Percentiles rank a stretch among this genome's conserved stretches.
Evolutionary conservation across 1,140 invertebrate genomes (phyloP).

Genomic region (Conus betulinus): DNA sequence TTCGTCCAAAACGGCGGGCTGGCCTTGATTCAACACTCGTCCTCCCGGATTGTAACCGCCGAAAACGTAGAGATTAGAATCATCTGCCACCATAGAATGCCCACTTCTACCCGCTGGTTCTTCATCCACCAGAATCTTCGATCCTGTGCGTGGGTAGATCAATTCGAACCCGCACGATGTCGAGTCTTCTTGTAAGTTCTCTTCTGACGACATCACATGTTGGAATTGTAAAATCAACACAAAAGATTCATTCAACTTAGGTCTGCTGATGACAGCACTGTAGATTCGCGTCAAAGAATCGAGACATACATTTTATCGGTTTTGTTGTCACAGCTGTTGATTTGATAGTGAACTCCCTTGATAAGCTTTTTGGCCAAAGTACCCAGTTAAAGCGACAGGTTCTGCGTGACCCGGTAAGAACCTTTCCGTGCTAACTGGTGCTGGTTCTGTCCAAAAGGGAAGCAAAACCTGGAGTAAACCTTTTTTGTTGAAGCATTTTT

Average conservation of each 20-base stretch:
- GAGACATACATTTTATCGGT: neutral
- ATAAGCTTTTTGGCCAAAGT: too few relatives aligned
- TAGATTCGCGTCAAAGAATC: neutral
- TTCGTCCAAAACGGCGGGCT: slow-evolving; percentile 47
- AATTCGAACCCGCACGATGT: slow-evolving; percentile 6
- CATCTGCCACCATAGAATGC: slow-evolving; percentile 51
- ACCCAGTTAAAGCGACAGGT: too few relatives aligned
- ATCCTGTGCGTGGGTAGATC: slow-evolving; percentile 13
- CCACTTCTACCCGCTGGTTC: slow-evolving; percentile 53
- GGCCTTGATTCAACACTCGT: slow-evolving; percentile 22
- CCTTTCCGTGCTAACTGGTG: too few relatives aligned
- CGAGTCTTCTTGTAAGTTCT: neutral
- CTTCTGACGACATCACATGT: neutral
- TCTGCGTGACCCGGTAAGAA: too few relatives aligned
- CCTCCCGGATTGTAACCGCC: slow-evolving; percentile 52
- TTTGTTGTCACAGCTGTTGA: neutral
- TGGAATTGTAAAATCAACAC: neutral
- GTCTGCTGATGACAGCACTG: neutral
- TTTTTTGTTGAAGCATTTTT: too few relatives aligned
- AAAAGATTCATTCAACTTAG: neutral
- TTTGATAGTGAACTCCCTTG: too few relatives aligned
- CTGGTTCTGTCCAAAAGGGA: too few relatives aligned
- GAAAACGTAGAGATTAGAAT: slow-evolving; percentile 52
- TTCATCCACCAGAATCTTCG: neutral
- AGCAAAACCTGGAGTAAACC: too few relatives aligned